Evolutionary conservation across 2,113 vertebrate genomes (phyloP).

Genomic region (Spermophilus dauricus): DNA sequence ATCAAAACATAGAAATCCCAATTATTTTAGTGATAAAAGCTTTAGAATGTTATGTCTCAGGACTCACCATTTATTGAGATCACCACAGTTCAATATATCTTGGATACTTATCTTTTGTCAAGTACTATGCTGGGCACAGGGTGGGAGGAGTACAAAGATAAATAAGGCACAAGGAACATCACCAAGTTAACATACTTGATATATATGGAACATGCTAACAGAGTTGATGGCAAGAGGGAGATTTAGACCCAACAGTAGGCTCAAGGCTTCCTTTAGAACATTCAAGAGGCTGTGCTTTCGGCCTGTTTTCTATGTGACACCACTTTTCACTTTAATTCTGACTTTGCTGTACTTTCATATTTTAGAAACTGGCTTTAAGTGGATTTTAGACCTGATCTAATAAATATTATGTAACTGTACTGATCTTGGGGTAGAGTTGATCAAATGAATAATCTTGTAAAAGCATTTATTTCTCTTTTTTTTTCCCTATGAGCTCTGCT

Average conservation of each 20-base stretch:
- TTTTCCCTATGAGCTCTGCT: neutral
- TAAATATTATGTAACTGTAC: neutral
- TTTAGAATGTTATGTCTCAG: neutral
- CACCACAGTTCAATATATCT: neutral
- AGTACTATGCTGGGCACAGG: neutral
- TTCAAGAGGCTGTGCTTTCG: neutral
- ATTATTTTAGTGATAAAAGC: neutral
- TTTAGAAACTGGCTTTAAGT: slow-evolving; percentile 4
- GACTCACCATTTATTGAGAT: neutral
- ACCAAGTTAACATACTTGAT: neutral
- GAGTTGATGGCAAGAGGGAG: neutral
- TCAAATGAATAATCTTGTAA: neutral
- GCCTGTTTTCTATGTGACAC: neutral
- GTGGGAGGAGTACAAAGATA: no score
- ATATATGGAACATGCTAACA: neutral
- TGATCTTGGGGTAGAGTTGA: neutral
- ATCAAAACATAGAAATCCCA: neutral
- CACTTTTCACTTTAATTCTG: neutral
- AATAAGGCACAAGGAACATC: neutral
- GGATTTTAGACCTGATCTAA: neutral
- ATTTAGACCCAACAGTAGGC: neutral
- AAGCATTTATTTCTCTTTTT: slow-evolving; percentile 33
- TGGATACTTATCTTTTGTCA: neutral
- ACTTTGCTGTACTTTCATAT: neutral
- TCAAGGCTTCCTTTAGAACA: neutral